Evolutionary conservation across 2,888 invertebrate species (phyloP), one percentile per base, ranked within the genome.

Genomic region (Drosophila nr. fundita): DNA sequence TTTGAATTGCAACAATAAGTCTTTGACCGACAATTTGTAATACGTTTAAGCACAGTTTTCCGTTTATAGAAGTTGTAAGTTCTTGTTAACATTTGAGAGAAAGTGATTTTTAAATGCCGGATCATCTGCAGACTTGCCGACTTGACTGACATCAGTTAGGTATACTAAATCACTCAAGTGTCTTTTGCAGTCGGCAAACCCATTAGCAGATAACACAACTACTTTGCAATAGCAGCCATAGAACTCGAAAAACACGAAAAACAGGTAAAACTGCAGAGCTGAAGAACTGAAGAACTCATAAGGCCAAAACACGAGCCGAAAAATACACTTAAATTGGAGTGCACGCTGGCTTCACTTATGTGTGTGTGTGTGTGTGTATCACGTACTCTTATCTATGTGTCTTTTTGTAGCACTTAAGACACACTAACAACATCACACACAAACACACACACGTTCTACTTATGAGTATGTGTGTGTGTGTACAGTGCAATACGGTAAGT

Each of bases 341-440:
- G 87, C 87, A 83, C 87, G 78, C 80, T 75, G 71, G 77, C 48
- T 68, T 45, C 66, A 38, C 58, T 10, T 62, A 59, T 55, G 29
- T 60, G 49, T 34, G 32, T 54, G 15, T 61, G 27, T 63, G 65
- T 48, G 27, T 68, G 73, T 83, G 57, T 85, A 82, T 84, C 89
- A 87, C 89, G 89, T 89, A 87, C 87, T 80, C 84, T 89, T 89
- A 87, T 89, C 86, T 87, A 80, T 84, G 89, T 89, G 85, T 89
- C 85, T 79, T 82, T 86, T 84, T 82, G 85, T 74, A 85, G 90
- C 89, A 90, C 90, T 90, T 90, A 88, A 86, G 82, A 74, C 57
- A 75, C 82, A 83, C 86, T 84, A 78, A 80, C 76, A 82, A 72
- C 74, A 76, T 69, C 74, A 76, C 71, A 66, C 69, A 60, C 50